Conservation (phyloP, 2,797 vertebrate species). For the Sarcophilus harrisii region DNA sequence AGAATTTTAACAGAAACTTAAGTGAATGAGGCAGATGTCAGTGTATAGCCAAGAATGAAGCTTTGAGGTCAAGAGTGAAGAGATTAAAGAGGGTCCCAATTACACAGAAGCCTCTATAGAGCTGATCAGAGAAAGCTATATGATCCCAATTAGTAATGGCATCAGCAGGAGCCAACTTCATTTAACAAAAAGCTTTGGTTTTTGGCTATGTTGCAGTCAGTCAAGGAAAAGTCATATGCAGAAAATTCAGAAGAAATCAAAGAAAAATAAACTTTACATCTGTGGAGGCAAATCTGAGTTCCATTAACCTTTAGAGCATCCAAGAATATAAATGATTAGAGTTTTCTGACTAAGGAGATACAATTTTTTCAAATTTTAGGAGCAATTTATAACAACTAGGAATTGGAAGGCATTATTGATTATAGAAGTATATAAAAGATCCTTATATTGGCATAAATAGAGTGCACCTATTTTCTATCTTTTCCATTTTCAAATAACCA, state of each 20-base stretch:
- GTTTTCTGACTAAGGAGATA: background rate
- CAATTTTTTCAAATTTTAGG: background rate
- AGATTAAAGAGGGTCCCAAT: background rate
- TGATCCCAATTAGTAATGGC: background rate
- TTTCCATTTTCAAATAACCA: constrained; percentile 24
- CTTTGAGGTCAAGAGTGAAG: background rate
- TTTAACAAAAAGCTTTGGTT: constrained; percentile 34
- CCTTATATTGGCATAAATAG: constrained; percentile 3
- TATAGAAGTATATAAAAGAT: background rate
- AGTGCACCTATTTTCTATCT: background rate
- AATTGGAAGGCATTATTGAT: constrained; percentile 17
- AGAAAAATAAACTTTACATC: constrained; percentile 59
- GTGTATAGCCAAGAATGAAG: constrained; percentile 14
- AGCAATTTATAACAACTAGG: background rate
- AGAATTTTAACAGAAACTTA: constrained; percentile 51
- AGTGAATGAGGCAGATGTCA: constrained; percentile 2
- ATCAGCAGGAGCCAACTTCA: constrained; percentile 41
- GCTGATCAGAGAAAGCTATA: background rate
- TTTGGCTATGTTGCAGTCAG: constrained; percentile 29
- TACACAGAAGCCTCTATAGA: constrained; percentile 29
- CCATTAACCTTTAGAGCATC: background rate
- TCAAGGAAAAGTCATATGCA: constrained; percentile 61
- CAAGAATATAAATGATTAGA: constrained; percentile 22
- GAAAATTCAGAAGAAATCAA: constrained; percentile 59
- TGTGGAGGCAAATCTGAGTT: constrained; percentile 6